Conservation (phyloP, 1,140 invertebrate species). For the Panagrolaimus sp. region DNA sequence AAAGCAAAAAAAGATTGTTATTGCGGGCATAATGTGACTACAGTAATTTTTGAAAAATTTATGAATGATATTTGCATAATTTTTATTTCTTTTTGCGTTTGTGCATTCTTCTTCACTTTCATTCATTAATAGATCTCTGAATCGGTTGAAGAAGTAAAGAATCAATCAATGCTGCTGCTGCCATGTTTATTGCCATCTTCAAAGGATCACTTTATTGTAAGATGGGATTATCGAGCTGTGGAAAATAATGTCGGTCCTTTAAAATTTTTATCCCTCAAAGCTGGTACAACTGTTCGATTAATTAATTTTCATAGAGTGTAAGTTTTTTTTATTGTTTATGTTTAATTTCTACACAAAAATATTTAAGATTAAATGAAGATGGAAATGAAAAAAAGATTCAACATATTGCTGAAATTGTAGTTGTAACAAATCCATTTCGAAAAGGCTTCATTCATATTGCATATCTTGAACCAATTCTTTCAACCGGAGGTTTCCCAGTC, state of each 20-base stretch:
- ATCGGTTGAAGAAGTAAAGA: no score
- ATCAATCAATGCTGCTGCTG: no score
- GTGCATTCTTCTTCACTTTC: no score
- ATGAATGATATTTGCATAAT: no score
- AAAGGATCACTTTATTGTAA: neutral
- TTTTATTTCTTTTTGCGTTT: no score
- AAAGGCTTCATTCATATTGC: constrained; percentile 2
- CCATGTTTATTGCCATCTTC: no score
- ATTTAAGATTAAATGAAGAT: neutral
- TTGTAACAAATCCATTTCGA: neutral
- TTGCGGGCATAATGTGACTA: no score
- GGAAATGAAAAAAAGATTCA: neutral
- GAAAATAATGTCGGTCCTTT: neutral
- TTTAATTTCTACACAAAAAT: neutral
- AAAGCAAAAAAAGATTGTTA: no score
- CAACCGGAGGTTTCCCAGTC: neutral
- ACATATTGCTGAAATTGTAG: neutral
- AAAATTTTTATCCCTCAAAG: constrained; percentile 1
- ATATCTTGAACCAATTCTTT: neutral
- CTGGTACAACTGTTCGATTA: neutral
- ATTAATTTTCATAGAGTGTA: neutral
- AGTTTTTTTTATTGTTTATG: neutral
- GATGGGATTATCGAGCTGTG: constrained; percentile 8
- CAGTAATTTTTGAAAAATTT: no score
- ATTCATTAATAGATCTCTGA: no score